phyloP scores from a whole-genome alignment of 2,113 vertebrate genomes.

The Chionodraco myersi region DNA sequence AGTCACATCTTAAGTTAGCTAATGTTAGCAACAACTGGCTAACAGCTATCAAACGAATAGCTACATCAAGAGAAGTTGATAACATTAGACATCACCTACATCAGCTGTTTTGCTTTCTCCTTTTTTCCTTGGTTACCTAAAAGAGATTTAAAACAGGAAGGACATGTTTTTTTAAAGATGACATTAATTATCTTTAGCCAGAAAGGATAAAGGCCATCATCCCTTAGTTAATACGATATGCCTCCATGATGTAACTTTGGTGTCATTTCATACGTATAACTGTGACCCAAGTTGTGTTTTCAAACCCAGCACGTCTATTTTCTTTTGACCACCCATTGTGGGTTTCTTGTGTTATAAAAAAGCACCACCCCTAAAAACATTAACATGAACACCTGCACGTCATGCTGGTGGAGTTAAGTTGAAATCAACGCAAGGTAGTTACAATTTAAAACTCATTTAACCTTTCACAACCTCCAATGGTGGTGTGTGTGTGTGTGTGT shows the following conservation, averaged over 20 bases:
- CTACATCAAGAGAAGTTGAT: not conserved
- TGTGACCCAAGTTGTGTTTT: not conserved
- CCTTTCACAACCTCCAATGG: conserved; percentile 34
- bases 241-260: no score
- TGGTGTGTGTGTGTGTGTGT: not conserved
- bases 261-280: not conserved
- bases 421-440: not conserved
- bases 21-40: not conserved
- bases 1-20: not conserved
- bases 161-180: not conserved
- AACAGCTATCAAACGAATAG: not conserved
- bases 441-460: conserved; percentile 7
- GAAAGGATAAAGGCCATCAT: not conserved
- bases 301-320: not conserved
- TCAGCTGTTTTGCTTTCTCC: not conserved
- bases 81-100: not conserved
- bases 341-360: not conserved
- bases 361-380: not conserved
- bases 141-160: not conserved
- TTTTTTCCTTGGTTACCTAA: not conserved
- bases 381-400: not conserved
- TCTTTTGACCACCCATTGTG: not conserved
- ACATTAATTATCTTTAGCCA: not conserved
- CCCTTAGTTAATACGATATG: not conserved
- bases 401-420: not conserved